Evolutionary conservation across 1,140 invertebrate genomes (phyloP).

Genomic region (Octopus sinensis): DNA sequence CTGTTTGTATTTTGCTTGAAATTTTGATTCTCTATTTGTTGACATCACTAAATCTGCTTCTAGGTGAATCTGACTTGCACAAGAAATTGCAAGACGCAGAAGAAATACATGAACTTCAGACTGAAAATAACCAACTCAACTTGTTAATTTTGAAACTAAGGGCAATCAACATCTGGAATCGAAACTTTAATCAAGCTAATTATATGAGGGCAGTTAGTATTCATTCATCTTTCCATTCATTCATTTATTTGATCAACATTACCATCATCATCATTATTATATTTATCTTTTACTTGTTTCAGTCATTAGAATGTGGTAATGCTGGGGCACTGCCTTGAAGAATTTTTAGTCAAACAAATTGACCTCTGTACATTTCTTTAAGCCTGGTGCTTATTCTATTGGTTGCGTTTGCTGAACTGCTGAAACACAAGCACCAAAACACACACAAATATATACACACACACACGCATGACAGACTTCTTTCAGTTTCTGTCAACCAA

Average conservation of each 20-base stretch:
- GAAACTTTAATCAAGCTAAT: slow-evolving; percentile 42
- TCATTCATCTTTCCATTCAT: background rate
- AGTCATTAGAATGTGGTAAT: background rate
- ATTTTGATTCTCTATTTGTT: too few species aligned
- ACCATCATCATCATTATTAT: background rate
- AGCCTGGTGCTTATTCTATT: background rate
- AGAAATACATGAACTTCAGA: slow-evolving; percentile 39
- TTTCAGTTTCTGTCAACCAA: too few species aligned
- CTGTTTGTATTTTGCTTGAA: too few species aligned
- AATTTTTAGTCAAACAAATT: background rate
- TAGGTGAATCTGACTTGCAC: slow-evolving; percentile 12
- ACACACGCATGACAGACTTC: too few species aligned
- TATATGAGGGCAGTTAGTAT: slow-evolving; percentile 42
- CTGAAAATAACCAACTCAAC: slow-evolving; percentile 50
- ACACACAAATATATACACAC: too few species aligned
- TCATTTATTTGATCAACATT: background rate
- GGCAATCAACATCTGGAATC: slow-evolving; percentile 49
- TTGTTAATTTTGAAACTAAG: slow-evolving; percentile 49
- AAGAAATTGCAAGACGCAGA: slow-evolving; percentile 37
- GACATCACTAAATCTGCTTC: too few species aligned
- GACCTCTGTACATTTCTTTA: background rate
- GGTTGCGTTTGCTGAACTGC: background rate
- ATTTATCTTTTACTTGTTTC: background rate
- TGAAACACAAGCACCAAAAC: too few species aligned
- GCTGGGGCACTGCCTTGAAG: background rate